phyloP scores from a whole-genome alignment of 2,113 vertebrate genomes.

The Narcine bancroftii region DNA sequence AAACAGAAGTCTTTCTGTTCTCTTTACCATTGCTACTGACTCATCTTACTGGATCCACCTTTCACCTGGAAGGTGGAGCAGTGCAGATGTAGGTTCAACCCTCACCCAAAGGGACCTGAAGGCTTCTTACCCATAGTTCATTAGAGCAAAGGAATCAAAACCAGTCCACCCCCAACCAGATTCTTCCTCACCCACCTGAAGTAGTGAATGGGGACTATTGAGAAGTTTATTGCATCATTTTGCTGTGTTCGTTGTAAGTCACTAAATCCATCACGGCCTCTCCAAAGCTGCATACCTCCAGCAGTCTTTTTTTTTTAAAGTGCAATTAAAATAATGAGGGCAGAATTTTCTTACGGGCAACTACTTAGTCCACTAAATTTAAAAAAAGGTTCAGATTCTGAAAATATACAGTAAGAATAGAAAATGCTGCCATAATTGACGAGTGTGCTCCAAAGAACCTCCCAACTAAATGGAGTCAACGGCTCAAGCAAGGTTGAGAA shows the following conservation, averaged over 20 bases:
- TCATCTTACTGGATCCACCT: slow-evolving; percentile 24
- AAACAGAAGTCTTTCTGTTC: slow-evolving; percentile 18
- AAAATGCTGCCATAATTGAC: too few species aligned
- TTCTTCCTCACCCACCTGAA: neutral
- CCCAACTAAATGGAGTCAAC: too few species aligned
- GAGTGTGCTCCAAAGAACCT: too few species aligned
- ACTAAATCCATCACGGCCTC: neutral
- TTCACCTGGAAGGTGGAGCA: slow-evolving; percentile 19
- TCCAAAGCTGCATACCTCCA: neutral
- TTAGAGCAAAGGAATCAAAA: neutral
- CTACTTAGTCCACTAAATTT: neutral
- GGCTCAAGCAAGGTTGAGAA: too few species aligned
- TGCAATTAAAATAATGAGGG: neutral
- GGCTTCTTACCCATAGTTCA: neutral
- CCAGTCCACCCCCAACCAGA: neutral
- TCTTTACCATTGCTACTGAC: neutral
- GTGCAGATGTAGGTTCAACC: neutral
- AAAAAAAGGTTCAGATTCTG: neutral
- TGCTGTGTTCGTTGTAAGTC: neutral
- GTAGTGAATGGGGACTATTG: neutral
- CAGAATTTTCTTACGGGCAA: neutral
- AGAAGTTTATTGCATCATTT: neutral
- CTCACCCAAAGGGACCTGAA: neutral
- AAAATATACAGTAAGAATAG: neutral
- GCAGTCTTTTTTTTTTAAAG: neutral